These are phyloP conservation scores for Magallana nippona DNA, from an alignment of 2,888 invertebrate species.

Conservation along the genomic window DNA sequence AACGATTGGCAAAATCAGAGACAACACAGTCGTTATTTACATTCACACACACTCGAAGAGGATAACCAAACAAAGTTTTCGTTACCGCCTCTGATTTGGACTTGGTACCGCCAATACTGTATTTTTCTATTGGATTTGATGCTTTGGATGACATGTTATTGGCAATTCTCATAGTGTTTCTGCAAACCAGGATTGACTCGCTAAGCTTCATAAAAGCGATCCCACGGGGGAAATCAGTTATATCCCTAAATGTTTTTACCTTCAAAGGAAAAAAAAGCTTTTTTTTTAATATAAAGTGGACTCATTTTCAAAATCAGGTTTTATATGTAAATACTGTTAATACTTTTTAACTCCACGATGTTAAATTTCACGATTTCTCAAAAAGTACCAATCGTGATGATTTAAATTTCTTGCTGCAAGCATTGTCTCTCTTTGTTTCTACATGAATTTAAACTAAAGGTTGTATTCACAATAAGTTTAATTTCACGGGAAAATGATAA, in stretches of 20 bases:
- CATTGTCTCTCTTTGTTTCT: too few relatives aligned
- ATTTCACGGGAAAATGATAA: too few relatives aligned
- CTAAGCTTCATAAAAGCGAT: neutral
- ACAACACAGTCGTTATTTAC: slow-evolving; percentile 2
- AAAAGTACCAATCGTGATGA: too few relatives aligned
- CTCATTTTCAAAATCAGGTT: too few relatives aligned
- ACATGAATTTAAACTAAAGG: too few relatives aligned
- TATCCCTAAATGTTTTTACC: slow-evolving; percentile 6
- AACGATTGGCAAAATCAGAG: slow-evolving; percentile 6
- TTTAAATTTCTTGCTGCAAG: too few relatives aligned
- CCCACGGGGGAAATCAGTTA: neutral
- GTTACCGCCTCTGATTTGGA: neutral
- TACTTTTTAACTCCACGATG: too few relatives aligned
- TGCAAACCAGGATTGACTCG: neutral
- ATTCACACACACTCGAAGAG: slow-evolving; percentile 4
- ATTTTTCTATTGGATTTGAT: slow-evolving; percentile 1
- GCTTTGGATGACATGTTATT: neutral
- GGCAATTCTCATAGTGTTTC: neutral
- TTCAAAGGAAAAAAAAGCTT: neutral
- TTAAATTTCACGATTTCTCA: too few relatives aligned
- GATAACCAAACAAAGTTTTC: neutral
- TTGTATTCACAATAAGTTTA: too few relatives aligned
- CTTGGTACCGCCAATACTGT: neutral
- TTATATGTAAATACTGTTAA: too few relatives aligned
- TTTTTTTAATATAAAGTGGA: too few relatives aligned